A percentile compares a stretch with the other conserved stretches of the same genome.
These are phyloP conservation scores for Metallyticus violacea DNA, from an alignment of 2,888 invertebrate species.

Conservation along the genomic window DNA sequence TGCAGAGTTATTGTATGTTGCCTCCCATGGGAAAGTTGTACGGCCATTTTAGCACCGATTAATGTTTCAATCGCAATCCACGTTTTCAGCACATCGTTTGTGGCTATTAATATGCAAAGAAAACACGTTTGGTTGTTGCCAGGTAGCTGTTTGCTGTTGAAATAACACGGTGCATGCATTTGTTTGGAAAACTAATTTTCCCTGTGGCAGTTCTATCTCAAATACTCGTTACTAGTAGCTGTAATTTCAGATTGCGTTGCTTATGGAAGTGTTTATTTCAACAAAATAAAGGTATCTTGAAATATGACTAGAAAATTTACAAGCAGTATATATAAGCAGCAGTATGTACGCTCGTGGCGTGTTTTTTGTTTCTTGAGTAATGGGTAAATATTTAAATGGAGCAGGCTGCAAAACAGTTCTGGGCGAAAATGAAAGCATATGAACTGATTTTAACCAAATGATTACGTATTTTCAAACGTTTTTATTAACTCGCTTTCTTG, in stretches of 20 bases:
- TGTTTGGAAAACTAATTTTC: neutral
- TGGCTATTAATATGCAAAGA: neutral
- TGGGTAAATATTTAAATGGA: no score
- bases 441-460: no score
- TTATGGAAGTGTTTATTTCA: no score
- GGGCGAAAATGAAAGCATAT: no score
- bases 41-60: neutral
- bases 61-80: neutral
- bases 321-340: no score
- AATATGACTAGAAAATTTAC: no score
- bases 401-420: no score
- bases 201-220: neutral
- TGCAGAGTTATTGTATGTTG: neutral
- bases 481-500: no score
- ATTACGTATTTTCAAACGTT: no score
- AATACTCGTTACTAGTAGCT: neutral
- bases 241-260: neutral
- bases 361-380: no score
- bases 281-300: no score
- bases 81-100: neutral
- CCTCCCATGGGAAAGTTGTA: neutral
- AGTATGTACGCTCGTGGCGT: no score
- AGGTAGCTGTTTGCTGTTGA: neutral
- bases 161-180: neutral
- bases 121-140: neutral